Evolutionary conservation across 2,113 vertebrate species (phyloP), one percentile per base, ranked within the genome.

Genomic region (Calypte anna): DNA sequence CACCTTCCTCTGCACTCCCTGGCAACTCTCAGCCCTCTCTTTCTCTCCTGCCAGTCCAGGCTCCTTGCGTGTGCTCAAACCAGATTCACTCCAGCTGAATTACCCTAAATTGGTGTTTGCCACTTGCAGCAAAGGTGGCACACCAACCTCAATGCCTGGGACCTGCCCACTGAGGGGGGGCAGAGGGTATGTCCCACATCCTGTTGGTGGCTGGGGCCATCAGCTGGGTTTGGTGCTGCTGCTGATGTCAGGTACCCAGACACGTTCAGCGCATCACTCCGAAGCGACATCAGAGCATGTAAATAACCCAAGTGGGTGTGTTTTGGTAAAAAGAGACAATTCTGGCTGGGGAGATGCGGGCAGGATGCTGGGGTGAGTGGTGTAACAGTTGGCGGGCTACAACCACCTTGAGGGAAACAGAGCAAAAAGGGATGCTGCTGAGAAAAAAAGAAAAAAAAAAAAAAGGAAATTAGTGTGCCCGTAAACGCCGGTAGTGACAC

Each of bases 391-490:
- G 44, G 63, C 0, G 9, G 69, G 67, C 62, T 58, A 44, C 83
- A 78, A 84, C 61, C 46, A 64, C 58, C 69, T 58, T 3, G 58
- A 83, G 81, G 46, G 74, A 91, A 95, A 75, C 88, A 67, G 73
- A 82, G 55, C 73, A 69, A 43, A 67, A 67, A 93, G 59, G 19
- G 79, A 84, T 64, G 86, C 62, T 55, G 82, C 62, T 48, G 77
- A 85, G 50, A 86, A 94, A 89, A 76, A 28, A 57, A 69, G 55
- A 72, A 48, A 61, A 40, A 40, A 38, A 38, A 22, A 40, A 23
- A 69, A 69, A 50, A 70, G 61, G 72, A 40, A 54, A 94, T 43
- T 43, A 68, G 69, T 36, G 46, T 3, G 1, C 12, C 2, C 0
- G 18, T 61, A 27, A 48, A 36, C 3, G 25, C 59, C 7, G 12